These are phyloP conservation scores for Nesidiocoris tenuis DNA, from an alignment of 2,888 invertebrate species.

Conservation along the genomic window DNA sequence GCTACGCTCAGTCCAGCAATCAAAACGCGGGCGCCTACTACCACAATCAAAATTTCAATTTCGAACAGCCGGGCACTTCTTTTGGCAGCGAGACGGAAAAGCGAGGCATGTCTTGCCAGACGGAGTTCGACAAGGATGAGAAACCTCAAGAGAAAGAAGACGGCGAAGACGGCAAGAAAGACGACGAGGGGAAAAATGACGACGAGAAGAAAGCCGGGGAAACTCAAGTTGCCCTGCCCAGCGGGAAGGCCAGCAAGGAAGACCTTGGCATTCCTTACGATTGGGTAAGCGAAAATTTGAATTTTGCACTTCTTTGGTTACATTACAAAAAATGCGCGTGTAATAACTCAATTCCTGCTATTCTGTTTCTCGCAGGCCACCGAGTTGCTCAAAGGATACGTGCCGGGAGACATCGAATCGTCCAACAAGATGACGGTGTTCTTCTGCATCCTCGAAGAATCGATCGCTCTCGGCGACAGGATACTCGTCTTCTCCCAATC, in stretches of 20 bases:
- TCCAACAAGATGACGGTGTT: constrained; percentile 94
- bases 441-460: constrained; percentile 86
- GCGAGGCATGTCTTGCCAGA: constrained; percentile 44
- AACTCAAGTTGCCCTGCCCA: constrained; percentile 54
- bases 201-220: constrained; percentile 59
- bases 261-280: constrained; percentile 84
- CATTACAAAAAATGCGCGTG: background rate
- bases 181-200: constrained; percentile 53
- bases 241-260: constrained; percentile 59
- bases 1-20: background rate
- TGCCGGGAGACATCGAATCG: constrained; percentile 84
- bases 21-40: constrained; percentile 9
- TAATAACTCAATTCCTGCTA: no score
- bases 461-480: constrained; percentile 83
- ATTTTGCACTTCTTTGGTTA: background rate
- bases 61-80: constrained; percentile 21
- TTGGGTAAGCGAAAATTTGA: constrained; percentile 72
- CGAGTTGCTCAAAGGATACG: constrained; percentile 79
- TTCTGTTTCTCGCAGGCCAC: constrained; percentile 67
- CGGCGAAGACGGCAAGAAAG: constrained; percentile 25
- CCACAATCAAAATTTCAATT: constrained; percentile 30
- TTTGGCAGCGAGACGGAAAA: constrained; percentile 38
- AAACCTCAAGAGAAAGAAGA: constrained; percentile 10
- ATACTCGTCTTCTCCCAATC: constrained; percentile 95
- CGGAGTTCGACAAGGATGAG: constrained; percentile 41